Evolutionary conservation across 92 coral and sea anemone genomes (phyloP).

Genomic region (Actinernus sp.): DNA sequence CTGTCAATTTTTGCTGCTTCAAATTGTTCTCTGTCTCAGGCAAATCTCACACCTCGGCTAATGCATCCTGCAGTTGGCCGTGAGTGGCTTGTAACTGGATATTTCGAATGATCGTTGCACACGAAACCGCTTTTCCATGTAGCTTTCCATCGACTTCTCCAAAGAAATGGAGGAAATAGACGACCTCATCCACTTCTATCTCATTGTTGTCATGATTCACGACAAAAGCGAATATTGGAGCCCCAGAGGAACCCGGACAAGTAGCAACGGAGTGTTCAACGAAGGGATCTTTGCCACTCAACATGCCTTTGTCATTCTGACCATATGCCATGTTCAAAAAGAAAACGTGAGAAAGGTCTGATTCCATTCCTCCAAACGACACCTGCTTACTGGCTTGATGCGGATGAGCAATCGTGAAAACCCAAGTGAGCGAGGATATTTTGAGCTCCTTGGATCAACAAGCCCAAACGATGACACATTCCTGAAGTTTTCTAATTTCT

Average conservation of each 20-base stretch:
- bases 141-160: slow-evolving; percentile 19
- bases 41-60: too few relatives aligned
- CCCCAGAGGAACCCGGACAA: slow-evolving; percentile 9
- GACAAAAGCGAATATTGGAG: slow-evolving; percentile 4
- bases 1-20: too few relatives aligned
- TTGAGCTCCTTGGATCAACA: too few relatives aligned
- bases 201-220: slow-evolving; percentile 6
- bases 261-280: slow-evolving; percentile 15
- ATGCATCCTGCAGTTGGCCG: too few relatives aligned
- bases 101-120: slow-evolving; percentile 3
- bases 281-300: slow-evolving; percentile 2
- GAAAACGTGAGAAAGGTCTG: not conserved
- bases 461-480: too few relatives aligned
- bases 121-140: slow-evolving; percentile 8
- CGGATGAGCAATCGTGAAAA: too few relatives aligned
- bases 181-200: not conserved
- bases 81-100: too few relatives aligned
- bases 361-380: not conserved
- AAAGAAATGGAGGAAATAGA: slow-evolving; percentile 9
- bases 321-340: not conserved
- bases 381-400: slow-evolving; percentile 24
- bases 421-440: too few relatives aligned
- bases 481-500: too few relatives aligned
- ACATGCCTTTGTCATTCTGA: slow-evolving; percentile 1
- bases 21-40: too few relatives aligned